Percentiles rank a stretch among this genome's conserved stretches.
Evolutionary conservation across 2,113 vertebrate species (phyloP).

Genomic region (Hepsetus odoe): DNA sequence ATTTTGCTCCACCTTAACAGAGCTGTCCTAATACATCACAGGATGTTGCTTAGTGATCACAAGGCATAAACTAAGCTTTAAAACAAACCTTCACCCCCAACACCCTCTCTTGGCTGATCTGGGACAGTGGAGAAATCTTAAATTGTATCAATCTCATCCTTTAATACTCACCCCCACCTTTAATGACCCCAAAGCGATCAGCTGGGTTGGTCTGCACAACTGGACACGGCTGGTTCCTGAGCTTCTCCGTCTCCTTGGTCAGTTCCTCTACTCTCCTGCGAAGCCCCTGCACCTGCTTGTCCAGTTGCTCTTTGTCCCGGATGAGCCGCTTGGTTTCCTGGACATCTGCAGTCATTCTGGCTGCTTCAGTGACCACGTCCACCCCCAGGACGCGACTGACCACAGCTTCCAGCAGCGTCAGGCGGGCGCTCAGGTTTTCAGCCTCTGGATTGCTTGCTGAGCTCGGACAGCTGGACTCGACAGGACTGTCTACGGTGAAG

Average conservation of each 20-base stretch:
- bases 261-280: slow-evolving; percentile 76
- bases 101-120: too few species aligned
- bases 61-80: too few species aligned
- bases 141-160: too few species aligned
- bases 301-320: slow-evolving; percentile 78
- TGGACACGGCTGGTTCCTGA: slow-evolving; percentile 73
- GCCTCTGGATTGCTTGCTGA: slow-evolving; percentile 69
- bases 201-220: slow-evolving; percentile 53
- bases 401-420: slow-evolving; percentile 80
- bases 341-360: slow-evolving; percentile 66
- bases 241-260: slow-evolving; percentile 69
- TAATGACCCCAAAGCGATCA: neutral
- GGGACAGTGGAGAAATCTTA: too few species aligned
- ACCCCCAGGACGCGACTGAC: slow-evolving; percentile 65
- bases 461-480: slow-evolving; percentile 78
- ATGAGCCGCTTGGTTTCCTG: slow-evolving; percentile 74
- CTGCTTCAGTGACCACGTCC: slow-evolving; percentile 32
- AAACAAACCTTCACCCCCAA: too few species aligned
- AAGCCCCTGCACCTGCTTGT: slow-evolving; percentile 75
- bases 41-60: too few species aligned
- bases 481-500: slow-evolving; percentile 83
- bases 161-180: slow-evolving; percentile 10
- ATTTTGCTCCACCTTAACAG: too few species aligned
- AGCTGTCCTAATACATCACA: too few species aligned
- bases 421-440: slow-evolving; percentile 74